phyloP scores from a whole-genome alignment of 2,113 vertebrate species.

The Sylvia atricapilla region DNA sequence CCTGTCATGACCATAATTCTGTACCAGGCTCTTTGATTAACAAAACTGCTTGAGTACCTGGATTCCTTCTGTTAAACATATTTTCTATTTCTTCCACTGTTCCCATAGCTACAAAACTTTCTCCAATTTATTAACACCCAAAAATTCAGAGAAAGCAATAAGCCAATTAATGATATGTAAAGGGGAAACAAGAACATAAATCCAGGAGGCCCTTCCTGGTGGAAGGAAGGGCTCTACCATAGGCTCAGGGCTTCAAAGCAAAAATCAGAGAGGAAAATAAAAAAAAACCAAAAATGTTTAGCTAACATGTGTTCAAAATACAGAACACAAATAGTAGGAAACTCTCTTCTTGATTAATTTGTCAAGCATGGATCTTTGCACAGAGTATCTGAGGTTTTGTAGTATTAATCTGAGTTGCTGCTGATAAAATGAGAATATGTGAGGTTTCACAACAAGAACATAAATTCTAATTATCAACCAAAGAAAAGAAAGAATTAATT shows the following conservation, averaged over 20 bases:
- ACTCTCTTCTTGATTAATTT: slow-evolving; percentile 4
- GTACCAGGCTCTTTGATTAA: not conserved
- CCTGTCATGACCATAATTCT: not conserved
- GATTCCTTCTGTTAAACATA: not conserved
- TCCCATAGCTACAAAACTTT: not conserved
- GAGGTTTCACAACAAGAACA: not conserved
- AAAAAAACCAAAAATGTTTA: not conserved
- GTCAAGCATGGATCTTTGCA: not conserved
- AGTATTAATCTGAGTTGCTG: not conserved
- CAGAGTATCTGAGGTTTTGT: not conserved
- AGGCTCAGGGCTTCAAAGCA: not conserved
- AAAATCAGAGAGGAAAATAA: not conserved
- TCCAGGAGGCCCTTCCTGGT: not conserved
- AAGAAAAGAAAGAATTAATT: slow-evolving; percentile 22
- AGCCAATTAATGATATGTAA: not conserved
- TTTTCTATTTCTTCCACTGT: not conserved
- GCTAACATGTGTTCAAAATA: not conserved
- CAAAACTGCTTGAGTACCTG: not conserved
- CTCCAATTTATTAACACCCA: not conserved
- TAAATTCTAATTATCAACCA: slow-evolving; percentile 35
- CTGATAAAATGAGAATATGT: slow-evolving; percentile 12
- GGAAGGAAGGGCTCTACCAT: not conserved
- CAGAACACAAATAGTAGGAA: not conserved
- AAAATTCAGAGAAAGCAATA: not conserved
- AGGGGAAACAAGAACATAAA: not conserved